Conservation (phyloP, 2,797 vertebrate species). For the Pteronotus mesoamericanus region DNA sequence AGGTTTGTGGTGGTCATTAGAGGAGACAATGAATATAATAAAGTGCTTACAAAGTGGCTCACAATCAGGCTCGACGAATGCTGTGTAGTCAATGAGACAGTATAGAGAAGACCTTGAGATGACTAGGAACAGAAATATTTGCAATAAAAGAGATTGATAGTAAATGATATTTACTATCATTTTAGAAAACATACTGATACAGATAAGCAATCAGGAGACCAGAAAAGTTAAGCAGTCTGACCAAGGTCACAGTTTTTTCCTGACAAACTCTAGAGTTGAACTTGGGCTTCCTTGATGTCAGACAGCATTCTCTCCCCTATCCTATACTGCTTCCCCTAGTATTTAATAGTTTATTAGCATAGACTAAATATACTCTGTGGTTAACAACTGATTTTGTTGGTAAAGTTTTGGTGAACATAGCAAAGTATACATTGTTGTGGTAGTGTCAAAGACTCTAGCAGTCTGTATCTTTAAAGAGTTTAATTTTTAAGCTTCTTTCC, state of each 20-base stretch:
- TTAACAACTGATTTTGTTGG: not conserved
- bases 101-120: not conserved
- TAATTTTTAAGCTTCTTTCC: not conserved
- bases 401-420: slow-evolving; percentile 5
- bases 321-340: not conserved
- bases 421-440: not conserved
- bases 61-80: not conserved
- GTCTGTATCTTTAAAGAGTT: not conserved
- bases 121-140: slow-evolving; percentile 9
- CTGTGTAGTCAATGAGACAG: not conserved
- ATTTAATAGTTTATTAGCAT: not conserved
- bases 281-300: not conserved
- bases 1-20: not conserved
- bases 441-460: not conserved
- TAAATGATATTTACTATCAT: not conserved
- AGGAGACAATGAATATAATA: not conserved
- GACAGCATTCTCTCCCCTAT: not conserved
- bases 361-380: not conserved
- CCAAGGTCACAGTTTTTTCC: not conserved
- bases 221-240: slow-evolving; percentile 8
- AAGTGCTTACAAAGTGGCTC: not conserved
- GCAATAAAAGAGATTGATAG: not conserved
- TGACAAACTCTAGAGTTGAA: not conserved
- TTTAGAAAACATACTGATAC: not conserved
- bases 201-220: not conserved